Base-by-base conservation (phyloP, 2,888 invertebrate genomes). In the Mythimna vitellina region DNA sequence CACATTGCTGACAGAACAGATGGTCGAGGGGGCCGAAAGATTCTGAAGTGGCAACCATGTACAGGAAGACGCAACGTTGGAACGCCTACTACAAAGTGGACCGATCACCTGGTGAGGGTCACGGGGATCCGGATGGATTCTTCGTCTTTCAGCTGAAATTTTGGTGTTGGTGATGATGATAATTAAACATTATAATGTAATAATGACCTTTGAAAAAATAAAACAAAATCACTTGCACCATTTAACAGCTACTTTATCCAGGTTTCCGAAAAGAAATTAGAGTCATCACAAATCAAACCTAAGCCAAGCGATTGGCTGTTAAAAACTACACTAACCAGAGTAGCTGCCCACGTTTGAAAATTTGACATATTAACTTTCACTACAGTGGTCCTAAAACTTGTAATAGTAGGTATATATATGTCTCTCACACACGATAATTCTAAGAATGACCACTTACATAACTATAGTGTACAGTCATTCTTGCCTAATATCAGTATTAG, bases 341-440 rank as follows among this genome's bases (percentile, higher is more conserved):
- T 12, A 53, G 22, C n/a, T 32, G 32, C 14, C 46, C 7, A 4
- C 3, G 4, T 38, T 60, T 22, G n/a, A 35, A 12, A 58, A 58
- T 38, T 22, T 60, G 7, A 38, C n/a, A 60, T 7, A 60, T 38
- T 22, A n/a, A 22, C 14, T 58, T 35, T 57, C 35, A n/a, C 14
- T 14, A n/a, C 7, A 22, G n/a, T 7, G 35, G 58, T n/a, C 12
- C 6, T 7, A 7, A 35, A 12, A 35, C n/a, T 35, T n/a, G n/a
- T 14, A 14, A 58, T 57, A 32, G 29, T 35, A n/a, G n/a, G n/a
- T n/a, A 7, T 22, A 4, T 35, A 35, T 25, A 54, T 6, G 20
- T 35, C 17, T 35, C 17, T 68, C 32, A 76, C 69, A 69, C 69
- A 58, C 42, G 22, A 12, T 14, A 1, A 29, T 77, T 73, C 70